These are phyloP conservation scores for Tretioscincus oriximinensis DNA, from an alignment of 2,113 vertebrate genomes.

Conservation along the genomic window DNA sequence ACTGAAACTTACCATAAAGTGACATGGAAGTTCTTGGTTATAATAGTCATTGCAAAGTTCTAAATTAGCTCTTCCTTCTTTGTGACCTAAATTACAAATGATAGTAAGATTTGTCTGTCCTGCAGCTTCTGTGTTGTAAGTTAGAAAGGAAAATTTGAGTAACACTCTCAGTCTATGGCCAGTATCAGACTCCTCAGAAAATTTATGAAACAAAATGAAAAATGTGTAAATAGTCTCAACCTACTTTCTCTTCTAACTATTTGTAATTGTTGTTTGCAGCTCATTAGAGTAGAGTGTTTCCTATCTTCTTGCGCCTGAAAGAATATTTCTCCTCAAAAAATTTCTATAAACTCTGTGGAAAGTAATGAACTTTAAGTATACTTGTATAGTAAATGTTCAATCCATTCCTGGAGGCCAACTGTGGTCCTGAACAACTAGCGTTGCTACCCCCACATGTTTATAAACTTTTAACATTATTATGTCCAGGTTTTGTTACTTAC, in stretches of 20 bases:
- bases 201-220: background rate
- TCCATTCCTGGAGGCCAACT: too few relatives aligned
- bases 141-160: background rate
- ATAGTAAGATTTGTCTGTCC: background rate
- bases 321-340: background rate
- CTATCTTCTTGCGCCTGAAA: background rate
- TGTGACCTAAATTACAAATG: background rate
- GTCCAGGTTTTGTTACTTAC: too few relatives aligned
- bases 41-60: background rate
- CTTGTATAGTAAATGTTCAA: background rate
- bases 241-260: too few relatives aligned
- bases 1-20: conserved; percentile 12
- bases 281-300: background rate
- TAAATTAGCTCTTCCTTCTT: background rate
- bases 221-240: background rate
- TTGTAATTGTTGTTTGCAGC: background rate
- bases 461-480: too few relatives aligned
- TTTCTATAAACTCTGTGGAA: background rate
- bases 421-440: too few relatives aligned
- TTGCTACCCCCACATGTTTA: too few relatives aligned
- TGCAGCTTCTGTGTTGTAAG: background rate
- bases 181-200: background rate
- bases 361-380: background rate
- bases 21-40: background rate
- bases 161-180: background rate